Evolutionary conservation across 2,888 invertebrate genomes (phyloP), one percentile per base, ranked within the genome.

Genomic region (Cheilosia vernalis): DNA sequence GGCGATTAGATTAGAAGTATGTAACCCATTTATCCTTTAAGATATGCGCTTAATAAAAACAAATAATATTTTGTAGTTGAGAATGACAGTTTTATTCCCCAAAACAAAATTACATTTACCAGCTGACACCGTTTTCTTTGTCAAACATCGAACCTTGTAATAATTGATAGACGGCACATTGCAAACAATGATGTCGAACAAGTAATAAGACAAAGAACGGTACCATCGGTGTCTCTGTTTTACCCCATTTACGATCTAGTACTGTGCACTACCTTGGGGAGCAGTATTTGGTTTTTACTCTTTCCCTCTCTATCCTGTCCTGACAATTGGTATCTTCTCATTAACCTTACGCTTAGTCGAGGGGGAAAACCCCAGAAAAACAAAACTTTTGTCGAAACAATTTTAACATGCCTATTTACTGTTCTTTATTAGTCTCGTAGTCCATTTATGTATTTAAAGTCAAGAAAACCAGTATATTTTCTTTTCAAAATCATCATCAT

Each of bases 381-480:
- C 10, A 19, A 27, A 10, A 2, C 15, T 37, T 37, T 17, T 27
- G 19, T 44, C 44, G 15, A 55, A 64, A 72, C 19, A 55, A 37
- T 66, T 19, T 76, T 19, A 76, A 82, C 77, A 77, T 76, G 49
- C 49, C 70, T 78, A 83, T 83, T 83, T n/a, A 67, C 64, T 42
- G 60, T 42, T 67, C 30, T 72, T 85, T 85, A 81, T 85, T 85
- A 66, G 55, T 76, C 76, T 81, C 77, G 76, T 81, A 81, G 76
- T 85, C 81, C 76, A 85, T 56, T 60, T 19, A 30, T 76, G 74
- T 73, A 83, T 64, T 81, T 37, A 72, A 67, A 27, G 37, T 42
- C 66, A 42, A 66, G 49, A 66, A 66, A 76, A 73, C 33, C 24
- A 9, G n/a, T 30, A 24, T 24, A 55, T 64, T 51, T 81, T 64